phyloP scores from a whole-genome alignment of 2,888 invertebrate genomes.

The Drosophila neotestacea region DNA sequence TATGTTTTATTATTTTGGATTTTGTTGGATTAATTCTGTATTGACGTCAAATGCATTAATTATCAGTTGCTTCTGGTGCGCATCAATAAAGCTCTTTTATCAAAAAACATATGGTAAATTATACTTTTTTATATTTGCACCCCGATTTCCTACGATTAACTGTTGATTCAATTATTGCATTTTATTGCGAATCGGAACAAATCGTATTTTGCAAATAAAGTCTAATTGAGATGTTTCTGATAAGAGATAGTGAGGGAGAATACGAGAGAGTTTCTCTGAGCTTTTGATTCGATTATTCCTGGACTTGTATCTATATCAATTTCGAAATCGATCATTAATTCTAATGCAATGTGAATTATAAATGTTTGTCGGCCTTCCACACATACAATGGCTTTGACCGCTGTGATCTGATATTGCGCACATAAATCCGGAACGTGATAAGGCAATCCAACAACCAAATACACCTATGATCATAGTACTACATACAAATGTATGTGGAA shows the following conservation, averaged over 20 bases:
- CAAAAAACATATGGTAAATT: too few species aligned
- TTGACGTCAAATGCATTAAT: slow-evolving; percentile 4
- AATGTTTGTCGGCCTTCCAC: slow-evolving; percentile 34
- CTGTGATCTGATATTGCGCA: slow-evolving; percentile 29
- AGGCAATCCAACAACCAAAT: neutral
- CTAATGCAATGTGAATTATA: slow-evolving; percentile 9
- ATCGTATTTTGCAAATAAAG: neutral
- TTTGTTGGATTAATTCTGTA: neutral
- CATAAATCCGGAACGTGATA: slow-evolving; percentile 12
- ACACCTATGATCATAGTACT: neutral
- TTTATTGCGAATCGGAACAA: neutral
- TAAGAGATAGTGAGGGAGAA: neutral
- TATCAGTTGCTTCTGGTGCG: slow-evolving; percentile 18
- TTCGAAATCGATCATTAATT: neutral
- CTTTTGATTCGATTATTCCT: neutral
- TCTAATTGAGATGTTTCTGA: neutral
- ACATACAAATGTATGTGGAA: neutral
- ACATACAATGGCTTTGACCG: slow-evolving; percentile 14
- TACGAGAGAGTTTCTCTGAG: neutral
- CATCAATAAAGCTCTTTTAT: too few species aligned
- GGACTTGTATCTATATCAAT: neutral
- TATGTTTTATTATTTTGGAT: neutral
- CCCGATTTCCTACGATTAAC: neutral
- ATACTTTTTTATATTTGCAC: neutral
- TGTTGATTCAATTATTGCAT: neutral